Conservation (phyloP, 2,797 vertebrate genomes). For the Gallinago nigripennis region DNA sequence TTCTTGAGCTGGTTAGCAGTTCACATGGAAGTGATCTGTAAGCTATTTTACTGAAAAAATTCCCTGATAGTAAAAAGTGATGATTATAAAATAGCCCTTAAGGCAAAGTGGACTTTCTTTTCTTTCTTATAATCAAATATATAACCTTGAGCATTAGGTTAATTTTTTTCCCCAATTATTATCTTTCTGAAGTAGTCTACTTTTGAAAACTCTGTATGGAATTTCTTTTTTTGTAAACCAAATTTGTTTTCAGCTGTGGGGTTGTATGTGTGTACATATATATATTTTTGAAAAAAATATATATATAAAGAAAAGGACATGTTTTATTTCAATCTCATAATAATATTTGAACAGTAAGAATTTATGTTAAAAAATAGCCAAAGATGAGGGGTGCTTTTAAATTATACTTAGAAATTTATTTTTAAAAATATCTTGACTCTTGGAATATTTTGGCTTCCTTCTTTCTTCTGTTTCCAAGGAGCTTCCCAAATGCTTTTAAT, state of each 20-base stretch:
- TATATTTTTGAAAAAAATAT: neutral
- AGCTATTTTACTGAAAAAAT: neutral
- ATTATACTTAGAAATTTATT: too few relatives aligned
- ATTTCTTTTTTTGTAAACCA: neutral
- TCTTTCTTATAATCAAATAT: neutral
- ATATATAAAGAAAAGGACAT: neutral
- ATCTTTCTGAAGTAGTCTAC: neutral
- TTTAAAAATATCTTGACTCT: neutral
- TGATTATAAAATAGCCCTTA: neutral
- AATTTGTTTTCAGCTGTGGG: neutral
- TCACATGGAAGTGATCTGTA: neutral
- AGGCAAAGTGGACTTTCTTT: neutral
- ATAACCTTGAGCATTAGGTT: neutral
- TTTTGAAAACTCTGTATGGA: neutral
- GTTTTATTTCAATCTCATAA: neutral
- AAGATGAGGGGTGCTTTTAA: neutral
- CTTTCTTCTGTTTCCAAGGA: conserved; percentile 21
- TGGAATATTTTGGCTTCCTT: conserved; percentile 11
- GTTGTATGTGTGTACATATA: neutral
- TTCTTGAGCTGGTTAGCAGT: neutral
- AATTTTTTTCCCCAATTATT: neutral
- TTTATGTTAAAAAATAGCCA: neutral
- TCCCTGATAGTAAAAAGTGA: neutral
- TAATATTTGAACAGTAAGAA: neutral
- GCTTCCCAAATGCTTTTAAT: neutral